Base-by-base conservation (phyloP, 1,140 invertebrate genomes). In the Drosophila punjabiensis region DNA sequence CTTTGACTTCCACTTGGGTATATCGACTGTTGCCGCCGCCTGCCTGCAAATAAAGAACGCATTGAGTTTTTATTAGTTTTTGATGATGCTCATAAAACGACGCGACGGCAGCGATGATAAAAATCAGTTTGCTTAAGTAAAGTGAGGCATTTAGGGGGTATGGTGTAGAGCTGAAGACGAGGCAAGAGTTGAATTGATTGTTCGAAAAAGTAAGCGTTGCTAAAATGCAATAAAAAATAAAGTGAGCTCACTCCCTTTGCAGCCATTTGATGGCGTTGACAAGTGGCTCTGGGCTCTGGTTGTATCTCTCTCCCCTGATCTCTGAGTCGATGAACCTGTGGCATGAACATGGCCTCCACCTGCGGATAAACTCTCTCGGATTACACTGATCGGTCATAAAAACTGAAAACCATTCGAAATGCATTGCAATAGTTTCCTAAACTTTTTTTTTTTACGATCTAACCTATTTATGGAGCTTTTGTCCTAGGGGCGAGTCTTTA, bases 51-150 rank as follows among this genome's bases (percentile, higher is more conserved):
- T 89, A 89, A 89, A 89, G 82, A 89, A 86, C 86, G 86, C 86
- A 89, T 89, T 86, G 86, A 90, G 82, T 90, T 89, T 89, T 89
- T 89, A 89, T 89, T 89, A 89, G 86, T 89, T 89, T 89, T 89
- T 89, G 86, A 89, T 89, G 86, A 89, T 90, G 86, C 79, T 82
- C 86, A 89, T 89, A 89, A 89, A 89, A 89, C 81, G 86, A 85
- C 69, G 84, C 84, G 84, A 87, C 84, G 84, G 75, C 82, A 74
- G 75, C 73, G 79, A 84, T 90, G 85, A 89, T 90, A 89, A 89
- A 88, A 89, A 88, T 89, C 85, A 90, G 86, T 89, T 90, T 89
- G 85, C 86, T 81, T 79, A 85, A 90, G 85, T 89, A 90, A 89
- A 89, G 78, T 90, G 85, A 89, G 85, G 79, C 85, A 79, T 85